These are phyloP conservation scores for Mola mola DNA, from an alignment of 2,113 vertebrate genomes.

Conservation along the genomic window DNA sequence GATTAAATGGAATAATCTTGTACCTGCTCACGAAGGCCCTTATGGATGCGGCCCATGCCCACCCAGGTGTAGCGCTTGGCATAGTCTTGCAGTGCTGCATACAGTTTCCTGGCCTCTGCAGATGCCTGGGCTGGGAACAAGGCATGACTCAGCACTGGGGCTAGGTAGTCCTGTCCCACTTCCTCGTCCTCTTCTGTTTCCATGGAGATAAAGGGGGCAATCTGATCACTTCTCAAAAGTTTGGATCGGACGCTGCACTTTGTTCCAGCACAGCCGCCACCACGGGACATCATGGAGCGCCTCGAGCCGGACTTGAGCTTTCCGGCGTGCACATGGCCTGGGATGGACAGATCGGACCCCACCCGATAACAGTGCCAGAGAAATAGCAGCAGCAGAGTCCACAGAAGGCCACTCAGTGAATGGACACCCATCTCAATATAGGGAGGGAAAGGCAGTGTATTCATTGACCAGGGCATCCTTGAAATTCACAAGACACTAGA, in stretches of 20 bases:
- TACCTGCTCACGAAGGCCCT: constrained; percentile 83
- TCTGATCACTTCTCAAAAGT: constrained; percentile 52
- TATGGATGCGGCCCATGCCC: constrained; percentile 89
- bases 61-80: constrained; percentile 91
- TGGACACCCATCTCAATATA: constrained; percentile 78
- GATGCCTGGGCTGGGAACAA: constrained; percentile 79
- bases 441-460: constrained; percentile 75
- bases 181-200: constrained; percentile 78
- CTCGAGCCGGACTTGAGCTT: constrained; percentile 71
- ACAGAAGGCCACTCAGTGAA: constrained; percentile 84
- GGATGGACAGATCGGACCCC: constrained; percentile 80
- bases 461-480: constrained; percentile 81
- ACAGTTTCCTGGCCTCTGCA: constrained; percentile 83
- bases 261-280: constrained; percentile 65
- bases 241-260: constrained; percentile 67
- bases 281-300: constrained; percentile 68
- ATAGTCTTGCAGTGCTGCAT: constrained; percentile 85
- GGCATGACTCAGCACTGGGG: constrained; percentile 79
- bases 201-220: constrained; percentile 73
- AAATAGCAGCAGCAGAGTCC: constrained; percentile 86
- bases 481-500: constrained; percentile 14
- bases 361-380: constrained; percentile 91
- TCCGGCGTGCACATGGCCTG: constrained; percentile 58
- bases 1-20: neutral
- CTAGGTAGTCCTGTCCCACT: constrained; percentile 72